phyloP scores from a whole-genome alignment of 2,797 vertebrate genomes.

The Poliocrania exsul region DNA sequence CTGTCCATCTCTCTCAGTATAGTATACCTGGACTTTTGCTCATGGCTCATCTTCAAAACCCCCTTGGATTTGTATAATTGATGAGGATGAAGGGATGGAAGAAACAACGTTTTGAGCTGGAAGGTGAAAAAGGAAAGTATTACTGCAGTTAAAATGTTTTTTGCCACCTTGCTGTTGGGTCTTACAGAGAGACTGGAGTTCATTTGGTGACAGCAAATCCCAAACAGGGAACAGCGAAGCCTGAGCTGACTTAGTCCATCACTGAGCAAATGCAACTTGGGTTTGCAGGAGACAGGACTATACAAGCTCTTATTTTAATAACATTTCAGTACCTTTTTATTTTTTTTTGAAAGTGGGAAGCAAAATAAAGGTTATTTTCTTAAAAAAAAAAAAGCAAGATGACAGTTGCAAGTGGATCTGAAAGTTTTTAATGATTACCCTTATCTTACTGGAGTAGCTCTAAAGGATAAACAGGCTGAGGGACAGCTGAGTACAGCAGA shows the following conservation, averaged over 20 bases:
- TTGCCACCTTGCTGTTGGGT: neutral
- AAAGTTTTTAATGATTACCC: neutral
- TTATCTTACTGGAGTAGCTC: accelerated
- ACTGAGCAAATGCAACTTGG: neutral
- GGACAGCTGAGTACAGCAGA: too few relatives aligned
- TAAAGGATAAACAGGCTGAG: neutral
- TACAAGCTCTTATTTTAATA: neutral
- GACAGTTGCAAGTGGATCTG: neutral
- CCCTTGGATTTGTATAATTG: neutral
- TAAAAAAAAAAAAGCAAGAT: neutral
- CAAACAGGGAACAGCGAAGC: neutral
- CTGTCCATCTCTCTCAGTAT: neutral
- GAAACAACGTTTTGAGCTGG: neutral
- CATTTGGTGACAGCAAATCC: neutral
- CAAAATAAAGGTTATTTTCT: slow-evolving; percentile 4
- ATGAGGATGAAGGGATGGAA: neutral
- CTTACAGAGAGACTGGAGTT: neutral
- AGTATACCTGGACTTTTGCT: neutral
- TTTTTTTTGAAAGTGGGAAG: neutral
- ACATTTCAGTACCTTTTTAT: slow-evolving; percentile 35
- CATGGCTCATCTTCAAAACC: neutral
- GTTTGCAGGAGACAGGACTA: neutral
- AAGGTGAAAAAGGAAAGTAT: neutral
- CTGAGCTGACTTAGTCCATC: accelerated
- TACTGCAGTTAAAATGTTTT: neutral